Percentiles rank a stretch among this genome's conserved stretches.
Conservation (phyloP, 2,797 vertebrate genomes). For the Pangasius krempfi region DNA sequence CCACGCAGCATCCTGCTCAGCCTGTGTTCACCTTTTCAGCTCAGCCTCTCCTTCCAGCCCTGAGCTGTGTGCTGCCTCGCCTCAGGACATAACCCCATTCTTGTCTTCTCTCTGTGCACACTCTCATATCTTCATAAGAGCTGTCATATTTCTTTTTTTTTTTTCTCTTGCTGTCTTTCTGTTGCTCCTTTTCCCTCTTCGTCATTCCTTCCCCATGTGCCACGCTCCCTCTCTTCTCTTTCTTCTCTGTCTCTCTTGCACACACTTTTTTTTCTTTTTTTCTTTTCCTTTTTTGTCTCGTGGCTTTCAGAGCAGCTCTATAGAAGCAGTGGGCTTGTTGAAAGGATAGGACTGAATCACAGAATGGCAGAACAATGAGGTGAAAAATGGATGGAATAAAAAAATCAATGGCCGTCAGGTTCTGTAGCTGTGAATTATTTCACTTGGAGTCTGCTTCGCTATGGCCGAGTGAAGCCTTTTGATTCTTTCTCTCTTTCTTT, state of each 20-base stretch:
- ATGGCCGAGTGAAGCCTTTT: constrained; percentile 30
- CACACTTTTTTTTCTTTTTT: not conserved
- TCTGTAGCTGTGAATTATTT: constrained; percentile 46
- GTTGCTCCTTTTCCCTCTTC: constrained; percentile 25
- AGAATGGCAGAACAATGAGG: constrained; percentile 50
- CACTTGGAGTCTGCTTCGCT: constrained; percentile 15
- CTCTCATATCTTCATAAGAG: constrained; percentile 15
- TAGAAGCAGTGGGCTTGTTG: constrained; percentile 52
- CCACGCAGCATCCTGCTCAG: constrained; percentile 32
- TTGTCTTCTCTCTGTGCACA: constrained; percentile 32
- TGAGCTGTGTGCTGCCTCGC: constrained; percentile 45
- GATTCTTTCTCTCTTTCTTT: constrained; percentile 14
- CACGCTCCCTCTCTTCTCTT: not conserved
- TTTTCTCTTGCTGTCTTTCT: constrained; percentile 27
- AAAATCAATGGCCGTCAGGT: constrained; percentile 53
- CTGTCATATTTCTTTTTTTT: constrained; percentile 36
- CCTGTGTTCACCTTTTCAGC: constrained; percentile 26
- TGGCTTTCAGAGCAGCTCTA: constrained; percentile 48
- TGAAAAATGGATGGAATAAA: constrained; percentile 45
- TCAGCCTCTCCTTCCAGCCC: constrained; percentile 17
- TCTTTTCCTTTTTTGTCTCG: constrained; percentile 41
- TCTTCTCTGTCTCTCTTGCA: constrained; percentile 19
- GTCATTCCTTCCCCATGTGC: constrained; percentile 38
- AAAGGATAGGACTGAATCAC: constrained; percentile 50
- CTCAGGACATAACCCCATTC: constrained; percentile 39